Percentiles rank a stretch among this genome's conserved stretches.
These are phyloP conservation scores for Tinea trinotella DNA, from an alignment of 2,888 invertebrate species.

Conservation along the genomic window DNA sequence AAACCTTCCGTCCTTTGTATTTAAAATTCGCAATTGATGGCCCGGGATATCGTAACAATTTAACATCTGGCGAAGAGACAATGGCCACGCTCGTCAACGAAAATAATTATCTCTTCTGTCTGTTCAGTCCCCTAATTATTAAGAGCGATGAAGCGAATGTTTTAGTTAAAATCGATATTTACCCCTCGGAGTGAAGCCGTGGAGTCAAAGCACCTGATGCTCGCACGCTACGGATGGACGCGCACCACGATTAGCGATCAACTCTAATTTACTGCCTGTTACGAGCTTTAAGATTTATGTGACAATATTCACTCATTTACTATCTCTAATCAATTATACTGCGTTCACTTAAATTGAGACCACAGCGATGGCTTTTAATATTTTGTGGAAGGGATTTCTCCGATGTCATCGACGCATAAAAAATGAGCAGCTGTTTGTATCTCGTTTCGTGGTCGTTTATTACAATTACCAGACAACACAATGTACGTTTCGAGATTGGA, in stretches of 20 bases:
- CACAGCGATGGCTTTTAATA: neutral
- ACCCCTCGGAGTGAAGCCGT: conserved; percentile 5
- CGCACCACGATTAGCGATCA: conserved; percentile 23
- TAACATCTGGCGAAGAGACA: conserved; percentile 32
- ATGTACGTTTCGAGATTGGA: neutral
- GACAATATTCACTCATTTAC: neutral
- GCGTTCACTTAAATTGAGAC: too few species aligned
- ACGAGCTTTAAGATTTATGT: conserved; percentile 8
- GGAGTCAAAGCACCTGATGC: conserved; percentile 13
- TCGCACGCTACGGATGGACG: conserved; percentile 21
- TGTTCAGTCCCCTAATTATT: conserved; percentile 34
- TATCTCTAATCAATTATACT: neutral
- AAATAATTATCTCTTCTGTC: conserved; percentile 42
- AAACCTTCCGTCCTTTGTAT: conserved; percentile 11
- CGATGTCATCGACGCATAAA: neutral
- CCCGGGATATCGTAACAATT: conserved; percentile 10
- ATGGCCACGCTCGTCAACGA: conserved; percentile 37
- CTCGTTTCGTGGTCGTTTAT: conserved; percentile 4
- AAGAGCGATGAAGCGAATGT: conserved; percentile 38
- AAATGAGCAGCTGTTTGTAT: neutral
- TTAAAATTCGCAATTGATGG: conserved; percentile 6
- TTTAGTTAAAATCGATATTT: conserved; percentile 28
- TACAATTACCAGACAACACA: conserved; percentile 11
- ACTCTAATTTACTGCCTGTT: conserved; percentile 23
- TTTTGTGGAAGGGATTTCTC: neutral